Evolutionary conservation across 2,113 vertebrate species (phyloP).

Genomic region (Lasiurus cinereus): DNA sequence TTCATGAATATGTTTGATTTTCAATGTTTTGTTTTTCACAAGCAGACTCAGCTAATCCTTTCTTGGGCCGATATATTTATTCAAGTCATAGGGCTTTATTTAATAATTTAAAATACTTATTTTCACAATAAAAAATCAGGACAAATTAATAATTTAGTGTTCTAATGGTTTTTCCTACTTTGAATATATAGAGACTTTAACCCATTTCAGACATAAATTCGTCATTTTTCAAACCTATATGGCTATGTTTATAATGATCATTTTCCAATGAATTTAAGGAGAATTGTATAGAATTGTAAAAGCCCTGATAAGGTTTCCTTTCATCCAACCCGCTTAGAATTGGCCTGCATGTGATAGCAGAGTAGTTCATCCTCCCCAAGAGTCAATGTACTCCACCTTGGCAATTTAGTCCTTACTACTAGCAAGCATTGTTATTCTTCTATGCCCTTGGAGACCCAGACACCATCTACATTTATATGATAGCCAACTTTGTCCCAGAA

Average conservation of each 20-base stretch:
- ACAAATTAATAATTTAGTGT: constrained; percentile 42
- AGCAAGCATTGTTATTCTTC: neutral
- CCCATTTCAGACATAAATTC: neutral
- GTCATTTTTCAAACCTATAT: neutral
- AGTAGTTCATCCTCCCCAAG: neutral
- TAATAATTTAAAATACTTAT: constrained; percentile 58
- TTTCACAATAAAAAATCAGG: constrained; percentile 46
- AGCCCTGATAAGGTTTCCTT: neutral
- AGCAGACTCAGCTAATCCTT: neutral
- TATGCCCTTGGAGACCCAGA: neutral
- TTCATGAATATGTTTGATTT: constrained; percentile 44
- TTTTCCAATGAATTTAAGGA: constrained; percentile 26
- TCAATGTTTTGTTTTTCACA: neutral
- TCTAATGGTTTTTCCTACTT: constrained; percentile 32
- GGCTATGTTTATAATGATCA: neutral
- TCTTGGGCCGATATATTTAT: constrained; percentile 15
- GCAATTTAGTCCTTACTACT: neutral
- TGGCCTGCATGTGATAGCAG: neutral
- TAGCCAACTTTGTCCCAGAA: neutral
- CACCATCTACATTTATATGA: neutral
- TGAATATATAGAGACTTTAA: constrained; percentile 29
- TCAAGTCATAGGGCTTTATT: neutral
- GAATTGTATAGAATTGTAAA: neutral
- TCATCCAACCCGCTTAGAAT: neutral
- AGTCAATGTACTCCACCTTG: neutral